phyloP scores from a whole-genome alignment of 2,113 vertebrate species.

The Balaenoptera acutorostrata region DNA sequence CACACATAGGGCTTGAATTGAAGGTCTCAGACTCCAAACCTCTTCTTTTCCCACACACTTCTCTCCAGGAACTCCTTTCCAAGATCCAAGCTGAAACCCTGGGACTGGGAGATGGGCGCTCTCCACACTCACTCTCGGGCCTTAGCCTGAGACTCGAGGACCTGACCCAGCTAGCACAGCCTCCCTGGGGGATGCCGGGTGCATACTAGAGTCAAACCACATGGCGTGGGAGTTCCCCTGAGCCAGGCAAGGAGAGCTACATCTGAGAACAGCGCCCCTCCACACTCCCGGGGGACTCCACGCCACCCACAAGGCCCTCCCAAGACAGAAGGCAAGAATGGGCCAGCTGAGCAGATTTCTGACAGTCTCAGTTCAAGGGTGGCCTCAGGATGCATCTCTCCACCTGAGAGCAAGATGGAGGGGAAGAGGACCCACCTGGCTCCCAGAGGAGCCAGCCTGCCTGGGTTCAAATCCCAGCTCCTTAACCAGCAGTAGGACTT shows the following conservation, averaged over 20 bases:
- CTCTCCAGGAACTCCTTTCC: background rate
- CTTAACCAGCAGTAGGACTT: background rate
- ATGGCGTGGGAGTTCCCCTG: background rate
- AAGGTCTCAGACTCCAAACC: background rate
- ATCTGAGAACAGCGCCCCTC: background rate
- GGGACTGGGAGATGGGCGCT: background rate
- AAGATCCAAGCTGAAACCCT: background rate
- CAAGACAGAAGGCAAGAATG: background rate
- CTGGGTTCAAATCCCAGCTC: background rate
- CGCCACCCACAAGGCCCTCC: background rate
- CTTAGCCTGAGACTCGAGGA: background rate
- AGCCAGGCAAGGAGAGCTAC: background rate
- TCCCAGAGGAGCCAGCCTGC: background rate
- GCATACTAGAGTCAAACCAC: background rate
- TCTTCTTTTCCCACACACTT: background rate
- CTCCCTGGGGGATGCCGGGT: background rate
- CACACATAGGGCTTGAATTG: background rate
- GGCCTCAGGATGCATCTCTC: accelerated
- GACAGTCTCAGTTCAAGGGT: background rate
- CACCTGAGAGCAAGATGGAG: background rate
- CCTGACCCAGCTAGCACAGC: background rate
- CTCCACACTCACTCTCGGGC: background rate
- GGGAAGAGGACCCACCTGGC: accelerated
- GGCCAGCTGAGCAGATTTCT: background rate
- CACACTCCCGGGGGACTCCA: background rate